A percentile compares a stretch with the other conserved stretches of the same genome.
Evolutionary conservation across 2,113 vertebrate species (phyloP).

Genomic region (Sakesphorus luctuosus): DNA sequence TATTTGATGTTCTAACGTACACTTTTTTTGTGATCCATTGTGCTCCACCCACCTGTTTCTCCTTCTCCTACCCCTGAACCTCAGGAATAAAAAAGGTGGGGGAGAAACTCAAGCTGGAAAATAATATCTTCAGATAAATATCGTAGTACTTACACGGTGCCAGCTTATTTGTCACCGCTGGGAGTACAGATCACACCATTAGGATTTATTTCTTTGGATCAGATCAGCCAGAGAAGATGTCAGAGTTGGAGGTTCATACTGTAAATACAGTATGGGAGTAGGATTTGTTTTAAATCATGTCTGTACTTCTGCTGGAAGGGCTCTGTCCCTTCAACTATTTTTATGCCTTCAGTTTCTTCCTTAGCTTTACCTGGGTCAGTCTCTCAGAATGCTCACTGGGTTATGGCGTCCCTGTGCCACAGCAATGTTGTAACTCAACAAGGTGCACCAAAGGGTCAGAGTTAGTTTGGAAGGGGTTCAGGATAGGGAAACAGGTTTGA

Average conservation of each 20-base stretch:
- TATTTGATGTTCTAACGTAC: neutral
- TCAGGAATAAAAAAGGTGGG: neutral
- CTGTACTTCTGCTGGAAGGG: neutral
- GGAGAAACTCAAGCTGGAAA: neutral
- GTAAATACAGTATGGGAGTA: constrained; percentile 75
- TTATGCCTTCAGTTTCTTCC: neutral
- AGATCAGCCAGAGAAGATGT: constrained; percentile 96
- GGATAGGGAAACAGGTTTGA: neutral
- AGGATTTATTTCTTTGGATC: constrained; percentile 96
- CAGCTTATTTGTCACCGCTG: constrained; percentile 84
- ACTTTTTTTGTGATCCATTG: neutral
- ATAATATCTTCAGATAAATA: neutral
- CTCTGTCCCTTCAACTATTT: neutral
- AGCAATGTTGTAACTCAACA: neutral
- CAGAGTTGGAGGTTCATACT: constrained; percentile 94
- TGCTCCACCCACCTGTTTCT: neutral
- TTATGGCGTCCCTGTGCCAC: neutral
- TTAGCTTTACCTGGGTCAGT: neutral
- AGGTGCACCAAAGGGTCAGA: neutral
- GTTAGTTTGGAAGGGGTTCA: neutral
- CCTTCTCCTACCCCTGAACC: neutral
- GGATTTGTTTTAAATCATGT: neutral
- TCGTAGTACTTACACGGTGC: neutral
- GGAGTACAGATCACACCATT: constrained; percentile 97
- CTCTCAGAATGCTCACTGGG: neutral